Base-by-base conservation (phyloP, 2,888 invertebrate species). In the Colostygia pectinataria region DNA sequence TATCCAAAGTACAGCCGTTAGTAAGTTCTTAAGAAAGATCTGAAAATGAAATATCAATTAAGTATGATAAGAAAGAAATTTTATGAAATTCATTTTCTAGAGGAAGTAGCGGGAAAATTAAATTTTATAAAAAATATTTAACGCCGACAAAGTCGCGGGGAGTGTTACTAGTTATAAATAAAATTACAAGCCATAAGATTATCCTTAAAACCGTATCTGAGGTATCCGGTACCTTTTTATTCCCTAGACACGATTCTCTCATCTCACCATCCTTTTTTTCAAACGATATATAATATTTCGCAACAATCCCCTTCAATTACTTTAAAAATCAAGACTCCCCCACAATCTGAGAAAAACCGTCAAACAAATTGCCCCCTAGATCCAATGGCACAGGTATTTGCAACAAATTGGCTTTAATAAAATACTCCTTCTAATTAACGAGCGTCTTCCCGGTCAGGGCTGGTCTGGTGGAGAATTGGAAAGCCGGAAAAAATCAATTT, bases 401-500 rank as follows among this genome's bases (percentile, higher is more conserved):
- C 70, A 68, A 85, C 87, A 87, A 87, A 87, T 87, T 87, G 87
- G 77, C 78, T 18, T 77, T 82, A 83, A 86, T 86, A 85, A 87
- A 87, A 85, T 83, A 83, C 82, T 81, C 74, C 66, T 71, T 76
- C 77, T 83, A 85, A 87, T 87, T 86, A 87, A 85, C 80, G 84
- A 77, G 74, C 49, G 31, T 53, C 58, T 59, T 60, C 55, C 56
- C 34, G 41, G 52, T 52, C 57, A 39, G 13, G 7, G 31, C 2
- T 13, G 50, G 60, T 53, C 52, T 52, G 54, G 53, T 36, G 43
- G 44, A 53, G 60, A 50, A 50, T 63, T 63, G 60, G 47, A 63
- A 56, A 39, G 61, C 34, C 32, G 39, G 47, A 24, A 25, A 32
- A 29, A 29, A n/a, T n/a, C n/a, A n/a, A n/a, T n/a, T n/a, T n/a